Conservation (phyloP, 2,797 vertebrate species). For the Anguilla marmorata region DNA sequence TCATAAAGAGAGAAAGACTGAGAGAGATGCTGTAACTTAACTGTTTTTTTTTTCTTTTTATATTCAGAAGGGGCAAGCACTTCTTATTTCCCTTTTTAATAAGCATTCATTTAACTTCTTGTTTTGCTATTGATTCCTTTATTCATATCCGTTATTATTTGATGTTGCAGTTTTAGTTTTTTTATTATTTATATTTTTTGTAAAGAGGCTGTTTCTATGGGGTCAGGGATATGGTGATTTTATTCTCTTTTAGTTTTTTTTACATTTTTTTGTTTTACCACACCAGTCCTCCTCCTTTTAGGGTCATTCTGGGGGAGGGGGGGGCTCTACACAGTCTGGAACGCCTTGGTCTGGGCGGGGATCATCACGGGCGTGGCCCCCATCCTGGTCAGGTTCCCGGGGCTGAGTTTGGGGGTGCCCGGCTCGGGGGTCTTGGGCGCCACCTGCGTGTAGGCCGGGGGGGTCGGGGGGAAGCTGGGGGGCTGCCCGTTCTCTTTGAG, state of each 20-base stretch:
- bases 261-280: too few relatives aligned
- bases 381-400: conserved; percentile 67
- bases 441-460: conserved; percentile 61
- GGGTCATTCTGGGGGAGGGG: background rate
- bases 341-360: conserved; percentile 78
- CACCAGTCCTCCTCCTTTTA: background rate
- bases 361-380: conserved; percentile 73
- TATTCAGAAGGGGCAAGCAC: conserved; percentile 26
- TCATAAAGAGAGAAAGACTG: background rate
- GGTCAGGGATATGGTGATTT: conserved; percentile 22
- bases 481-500: conserved; percentile 60
- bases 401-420: conserved; percentile 59
- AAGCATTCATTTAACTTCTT: conserved; percentile 30
- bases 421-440: conserved; percentile 53
- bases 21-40: background rate
- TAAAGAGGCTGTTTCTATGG: conserved; percentile 26
- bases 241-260: background rate
- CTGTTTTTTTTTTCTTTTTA: conserved; percentile 23
- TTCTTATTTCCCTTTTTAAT: conserved; percentile 26
- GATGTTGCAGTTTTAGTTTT: conserved; percentile 7
- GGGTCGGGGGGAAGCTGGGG: conserved; percentile 52
- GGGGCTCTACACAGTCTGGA: conserved; percentile 76
- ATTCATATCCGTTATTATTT: conserved; percentile 24
- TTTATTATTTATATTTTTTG: background rate
- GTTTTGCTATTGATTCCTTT: conserved; percentile 27